These are phyloP conservation scores for Chaetorhynchus papuensis DNA, from an alignment of 2,113 vertebrate genomes.

Conservation along the genomic window DNA sequence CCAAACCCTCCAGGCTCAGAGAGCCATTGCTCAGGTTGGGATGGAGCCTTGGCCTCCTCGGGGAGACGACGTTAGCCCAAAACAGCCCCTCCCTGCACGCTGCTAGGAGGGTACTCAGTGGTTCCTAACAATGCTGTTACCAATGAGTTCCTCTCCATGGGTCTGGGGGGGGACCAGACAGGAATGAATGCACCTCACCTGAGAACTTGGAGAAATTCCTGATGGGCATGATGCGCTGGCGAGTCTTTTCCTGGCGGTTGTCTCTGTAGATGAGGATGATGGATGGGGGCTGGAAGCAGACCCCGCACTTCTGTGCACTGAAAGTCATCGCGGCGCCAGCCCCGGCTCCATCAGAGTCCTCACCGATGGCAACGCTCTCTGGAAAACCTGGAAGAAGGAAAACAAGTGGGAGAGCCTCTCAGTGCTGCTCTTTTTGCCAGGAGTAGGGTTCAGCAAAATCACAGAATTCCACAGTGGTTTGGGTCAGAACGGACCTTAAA, in stretches of 20 bases:
- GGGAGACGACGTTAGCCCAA: neutral
- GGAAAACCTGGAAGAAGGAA: neutral
- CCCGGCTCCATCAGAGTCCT: neutral
- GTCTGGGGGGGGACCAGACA: neutral
- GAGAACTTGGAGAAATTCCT: slow-evolving; percentile 85
- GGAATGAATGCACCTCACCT: slow-evolving; percentile 61
- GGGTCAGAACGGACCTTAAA: neutral
- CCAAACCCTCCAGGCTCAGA: neutral
- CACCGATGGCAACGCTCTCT: neutral
- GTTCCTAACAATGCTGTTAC: neutral
- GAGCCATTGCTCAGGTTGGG: too few relatives aligned
- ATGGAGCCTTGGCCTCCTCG: neutral
- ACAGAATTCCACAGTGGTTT: neutral
- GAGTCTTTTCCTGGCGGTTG: slow-evolving; percentile 61
- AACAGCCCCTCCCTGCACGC: neutral
- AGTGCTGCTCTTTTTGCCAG: too few relatives aligned
- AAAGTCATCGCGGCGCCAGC: slow-evolving; percentile 64
- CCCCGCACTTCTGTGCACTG: slow-evolving; percentile 84
- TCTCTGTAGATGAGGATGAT: slow-evolving; percentile 85
- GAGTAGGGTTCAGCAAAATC: neutral
- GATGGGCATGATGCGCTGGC: slow-evolving; percentile 88
- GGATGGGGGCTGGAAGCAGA: slow-evolving; percentile 85
- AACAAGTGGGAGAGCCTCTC: rapidly evolving
- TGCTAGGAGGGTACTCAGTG: neutral
- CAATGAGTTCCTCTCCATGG: neutral